A percentile compares a stretch with the other conserved stretches of the same genome.
These are phyloP conservation scores for Drosophila stalkeri DNA, from an alignment of 2,888 invertebrate genomes.

Conservation along the genomic window DNA sequence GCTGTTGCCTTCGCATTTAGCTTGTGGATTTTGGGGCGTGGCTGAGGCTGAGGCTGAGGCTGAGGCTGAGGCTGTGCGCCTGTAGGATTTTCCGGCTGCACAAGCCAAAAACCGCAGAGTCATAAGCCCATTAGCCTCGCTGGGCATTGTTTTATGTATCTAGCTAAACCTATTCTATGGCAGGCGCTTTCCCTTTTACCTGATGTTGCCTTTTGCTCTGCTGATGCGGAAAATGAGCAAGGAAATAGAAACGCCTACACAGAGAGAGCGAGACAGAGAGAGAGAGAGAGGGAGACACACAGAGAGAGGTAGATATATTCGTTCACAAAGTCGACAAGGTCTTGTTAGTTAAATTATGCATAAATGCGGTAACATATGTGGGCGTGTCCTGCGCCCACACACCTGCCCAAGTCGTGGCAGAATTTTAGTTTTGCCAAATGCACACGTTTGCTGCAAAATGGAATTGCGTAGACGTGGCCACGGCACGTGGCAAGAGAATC, in stretches of 20 bases:
- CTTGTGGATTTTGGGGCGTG: conserved; percentile 4
- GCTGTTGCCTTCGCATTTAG: conserved; percentile 29
- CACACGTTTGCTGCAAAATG: conserved; percentile 26
- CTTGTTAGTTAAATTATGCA: conserved; percentile 80
- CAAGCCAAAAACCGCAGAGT: conserved; percentile 67
- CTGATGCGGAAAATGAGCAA: conserved; percentile 76
- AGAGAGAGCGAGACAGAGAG: conserved; percentile 13
- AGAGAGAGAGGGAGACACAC: conserved; percentile 14
- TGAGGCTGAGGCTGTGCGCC: neutral
- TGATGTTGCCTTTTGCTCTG: conserved; percentile 69
- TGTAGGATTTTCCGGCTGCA: conserved; percentile 22
- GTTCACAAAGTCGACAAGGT: conserved; percentile 55
- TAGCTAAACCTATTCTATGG: conserved; percentile 22
- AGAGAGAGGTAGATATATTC: neutral
- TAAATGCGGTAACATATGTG: conserved; percentile 58
- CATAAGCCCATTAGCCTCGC: conserved; percentile 74
- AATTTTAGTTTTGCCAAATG: conserved; percentile 34
- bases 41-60: neutral
- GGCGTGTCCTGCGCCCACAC: conserved; percentile 31
- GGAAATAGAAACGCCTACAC: conserved; percentile 58
- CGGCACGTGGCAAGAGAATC: conserved; percentile 17
- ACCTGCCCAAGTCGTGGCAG: conserved; percentile 30
- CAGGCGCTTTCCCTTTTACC: conserved; percentile 10
- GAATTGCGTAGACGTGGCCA: conserved; percentile 37
- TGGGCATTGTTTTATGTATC: conserved; percentile 71